Evolutionary conservation across 2,888 invertebrate species (phyloP).

Genomic region (Dinocampus coccinellae): DNA sequence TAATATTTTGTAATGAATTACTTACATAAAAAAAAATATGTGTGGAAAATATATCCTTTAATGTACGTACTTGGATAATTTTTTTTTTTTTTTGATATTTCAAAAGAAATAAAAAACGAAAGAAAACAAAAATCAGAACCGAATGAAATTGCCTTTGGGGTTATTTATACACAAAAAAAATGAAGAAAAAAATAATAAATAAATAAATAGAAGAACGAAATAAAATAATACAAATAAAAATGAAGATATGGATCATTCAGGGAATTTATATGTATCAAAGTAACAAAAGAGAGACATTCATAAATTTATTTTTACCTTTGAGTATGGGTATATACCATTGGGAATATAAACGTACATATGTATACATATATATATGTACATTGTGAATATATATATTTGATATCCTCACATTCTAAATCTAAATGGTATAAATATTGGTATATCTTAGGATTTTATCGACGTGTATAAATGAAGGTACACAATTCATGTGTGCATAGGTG

Average conservation of each 20-base stretch:
- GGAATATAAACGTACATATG: background rate
- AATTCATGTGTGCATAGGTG: constrained; percentile 28
- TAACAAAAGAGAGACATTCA: background rate
- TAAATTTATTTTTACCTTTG: background rate
- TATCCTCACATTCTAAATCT: background rate
- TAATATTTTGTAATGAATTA: constrained; percentile 1
- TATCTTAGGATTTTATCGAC: constrained; percentile 43
- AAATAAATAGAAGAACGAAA: background rate
- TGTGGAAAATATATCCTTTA: background rate
- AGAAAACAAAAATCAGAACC: background rate
- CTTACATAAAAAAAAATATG: background rate
- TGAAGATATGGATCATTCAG: background rate
- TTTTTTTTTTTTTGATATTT: no score
- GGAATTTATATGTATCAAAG: constrained; percentile 5
- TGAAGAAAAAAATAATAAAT: no score
- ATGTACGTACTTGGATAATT: no score
- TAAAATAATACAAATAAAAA: background rate
- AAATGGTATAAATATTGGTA: constrained; percentile 46
- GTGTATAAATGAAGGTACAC: constrained; percentile 39
- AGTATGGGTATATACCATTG: constrained; percentile 1
- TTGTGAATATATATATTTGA: background rate
- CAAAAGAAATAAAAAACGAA: background rate
- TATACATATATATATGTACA: background rate
- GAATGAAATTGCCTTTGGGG: background rate
- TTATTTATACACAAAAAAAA: background rate